Percentiles rank a stretch among this genome's conserved stretches.
Evolutionary conservation across 2,888 invertebrate genomes (phyloP).

Genomic region (Synanthedon andrenaeformis): DNA sequence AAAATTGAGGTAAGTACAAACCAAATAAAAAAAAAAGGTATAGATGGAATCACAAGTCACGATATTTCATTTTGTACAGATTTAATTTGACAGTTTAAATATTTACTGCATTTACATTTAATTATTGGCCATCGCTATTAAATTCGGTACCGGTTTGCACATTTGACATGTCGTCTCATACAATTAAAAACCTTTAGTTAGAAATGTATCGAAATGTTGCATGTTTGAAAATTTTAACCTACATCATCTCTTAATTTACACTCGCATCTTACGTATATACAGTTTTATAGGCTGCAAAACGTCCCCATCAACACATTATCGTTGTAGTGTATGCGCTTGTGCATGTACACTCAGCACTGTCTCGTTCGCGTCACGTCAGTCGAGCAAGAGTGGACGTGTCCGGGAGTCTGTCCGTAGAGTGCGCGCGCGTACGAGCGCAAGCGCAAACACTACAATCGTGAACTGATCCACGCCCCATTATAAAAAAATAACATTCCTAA

Average conservation of each 20-base stretch:
- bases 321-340: too few species aligned
- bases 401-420: too few species aligned
- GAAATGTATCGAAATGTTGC: slow-evolving; percentile 13
- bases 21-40: slow-evolving; percentile 12
- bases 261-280: slow-evolving; percentile 55
- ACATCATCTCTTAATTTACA: slow-evolving; percentile 5
- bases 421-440: too few species aligned
- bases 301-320: slow-evolving; percentile 18
- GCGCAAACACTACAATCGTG: slow-evolving; percentile 16
- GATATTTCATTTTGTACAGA: slow-evolving; percentile 63
- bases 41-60: slow-evolving; percentile 47
- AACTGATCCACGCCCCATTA: slow-evolving; percentile 41
- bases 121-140: slow-evolving; percentile 49
- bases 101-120: slow-evolving; percentile 62
- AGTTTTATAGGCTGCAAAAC: slow-evolving; percentile 12
- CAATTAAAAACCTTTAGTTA: slow-evolving; percentile 6
- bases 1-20: neutral
- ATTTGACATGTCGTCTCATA: slow-evolving; percentile 16
- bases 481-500: slow-evolving; percentile 51
- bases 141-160: slow-evolving; percentile 55
- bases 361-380: too few species aligned
- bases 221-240: slow-evolving; percentile 22
- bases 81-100: slow-evolving; percentile 68
- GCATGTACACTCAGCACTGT: too few species aligned
- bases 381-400: too few species aligned